A percentile compares a stretch with the other conserved stretches of the same genome.
Evolutionary conservation across 35 echinoderm and acorn worm genomes (phyloP).

Genomic region (Ptychodera flava): DNA sequence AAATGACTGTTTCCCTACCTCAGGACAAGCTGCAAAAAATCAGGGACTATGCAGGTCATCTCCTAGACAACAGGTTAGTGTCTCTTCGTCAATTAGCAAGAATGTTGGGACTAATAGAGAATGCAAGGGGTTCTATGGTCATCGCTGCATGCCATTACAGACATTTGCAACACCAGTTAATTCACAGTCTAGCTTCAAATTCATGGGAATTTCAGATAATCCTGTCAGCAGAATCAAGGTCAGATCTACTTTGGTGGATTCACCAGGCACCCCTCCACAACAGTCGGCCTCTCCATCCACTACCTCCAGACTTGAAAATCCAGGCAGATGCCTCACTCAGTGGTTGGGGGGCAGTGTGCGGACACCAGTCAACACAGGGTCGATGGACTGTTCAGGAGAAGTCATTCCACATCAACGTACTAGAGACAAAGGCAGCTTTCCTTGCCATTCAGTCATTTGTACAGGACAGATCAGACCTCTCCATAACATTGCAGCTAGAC

Average conservation of each 20-base stretch:
- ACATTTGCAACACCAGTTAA: too few relatives aligned
- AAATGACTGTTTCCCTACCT: too few relatives aligned
- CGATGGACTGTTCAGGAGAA: slow-evolving; percentile 16
- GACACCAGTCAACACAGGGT: slow-evolving; percentile 4
- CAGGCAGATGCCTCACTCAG: slow-evolving; percentile 16
- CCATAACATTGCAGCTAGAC: slow-evolving; percentile 17
- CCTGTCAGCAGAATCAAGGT: not conserved
- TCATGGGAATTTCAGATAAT: too few relatives aligned
- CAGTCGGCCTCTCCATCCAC: slow-evolving; percentile 5
- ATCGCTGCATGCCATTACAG: too few relatives aligned
- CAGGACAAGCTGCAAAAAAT: too few relatives aligned
- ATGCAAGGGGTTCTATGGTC: too few relatives aligned
- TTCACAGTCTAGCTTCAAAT: too few relatives aligned
- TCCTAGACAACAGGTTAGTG: too few relatives aligned
- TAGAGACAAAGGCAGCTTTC: slow-evolving; percentile 14
- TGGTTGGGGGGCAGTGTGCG: slow-evolving; percentile 17
- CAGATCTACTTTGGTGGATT: slow-evolving; percentile 30
- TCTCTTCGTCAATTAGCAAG: too few relatives aligned
- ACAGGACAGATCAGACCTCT: slow-evolving; percentile 9
- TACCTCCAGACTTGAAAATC: slow-evolving; percentile 2
- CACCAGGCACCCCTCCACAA: slow-evolving; percentile 12
- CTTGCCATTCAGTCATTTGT: slow-evolving; percentile 13
- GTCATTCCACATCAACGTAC: slow-evolving; percentile 17
- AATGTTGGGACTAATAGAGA: too few relatives aligned
- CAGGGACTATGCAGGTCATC: too few relatives aligned